A percentile compares a stretch with the other conserved stretches of the same genome.
phyloP scores from a whole-genome alignment of 2,113 vertebrate genomes.

The Emydocephalus ijimae region DNA sequence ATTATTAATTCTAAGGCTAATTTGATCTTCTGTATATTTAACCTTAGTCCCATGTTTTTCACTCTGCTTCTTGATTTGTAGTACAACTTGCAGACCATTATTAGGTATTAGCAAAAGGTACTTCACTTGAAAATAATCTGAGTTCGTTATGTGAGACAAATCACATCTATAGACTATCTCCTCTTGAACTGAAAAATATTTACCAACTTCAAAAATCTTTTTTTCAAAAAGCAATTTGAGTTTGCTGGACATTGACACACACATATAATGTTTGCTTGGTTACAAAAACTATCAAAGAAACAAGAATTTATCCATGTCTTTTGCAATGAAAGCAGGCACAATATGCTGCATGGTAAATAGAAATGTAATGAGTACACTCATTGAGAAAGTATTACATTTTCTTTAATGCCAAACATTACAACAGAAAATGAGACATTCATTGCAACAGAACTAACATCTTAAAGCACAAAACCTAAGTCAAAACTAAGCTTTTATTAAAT shows the following conservation, averaged over 20 bases:
- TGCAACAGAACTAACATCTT: not conserved
- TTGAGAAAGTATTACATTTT: not conserved
- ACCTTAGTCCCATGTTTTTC: not conserved
- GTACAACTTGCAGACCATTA: not conserved
- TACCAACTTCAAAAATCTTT: not conserved
- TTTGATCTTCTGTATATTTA: not conserved
- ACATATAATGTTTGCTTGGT: not conserved
- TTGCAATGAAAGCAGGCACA: not conserved
- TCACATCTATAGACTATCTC: not conserved
- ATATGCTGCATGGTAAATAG: not conserved
- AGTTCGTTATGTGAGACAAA: not conserved
- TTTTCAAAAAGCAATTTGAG: not conserved
- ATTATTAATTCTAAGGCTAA: not conserved
- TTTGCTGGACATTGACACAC: not conserved
- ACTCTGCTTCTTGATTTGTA: not conserved
- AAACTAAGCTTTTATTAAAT: not conserved
- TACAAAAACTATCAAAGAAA: not conserved
- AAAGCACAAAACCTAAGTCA: not conserved
- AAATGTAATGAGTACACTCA: not conserved
- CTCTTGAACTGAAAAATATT: not conserved
- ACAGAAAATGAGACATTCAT: not conserved
- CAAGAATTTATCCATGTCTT: no score
- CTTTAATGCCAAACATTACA: not conserved
- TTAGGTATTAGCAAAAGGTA: not conserved
- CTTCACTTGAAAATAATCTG: not conserved